A percentile compares a stretch with the other conserved stretches of the same genome.
Conservation (phyloP, 2,888 invertebrate species). For the Ochropleura leucogaster region DNA sequence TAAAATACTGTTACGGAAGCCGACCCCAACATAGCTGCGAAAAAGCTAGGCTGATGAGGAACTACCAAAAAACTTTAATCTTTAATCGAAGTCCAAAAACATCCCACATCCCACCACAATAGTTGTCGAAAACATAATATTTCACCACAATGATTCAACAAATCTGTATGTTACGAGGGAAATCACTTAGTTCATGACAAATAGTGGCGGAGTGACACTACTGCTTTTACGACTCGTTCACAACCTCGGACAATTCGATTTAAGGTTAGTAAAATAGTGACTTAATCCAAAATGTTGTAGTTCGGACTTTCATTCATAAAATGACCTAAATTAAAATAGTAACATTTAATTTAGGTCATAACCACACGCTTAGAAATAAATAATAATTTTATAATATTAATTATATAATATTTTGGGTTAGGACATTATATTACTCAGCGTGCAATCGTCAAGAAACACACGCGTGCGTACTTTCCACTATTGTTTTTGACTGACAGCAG, state of each 20-base stretch:
- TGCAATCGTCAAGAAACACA: not conserved
- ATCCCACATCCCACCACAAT: not conserved
- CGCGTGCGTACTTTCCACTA: not conserved
- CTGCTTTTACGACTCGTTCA: slow-evolving; percentile 75
- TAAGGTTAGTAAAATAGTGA: too few relatives aligned
- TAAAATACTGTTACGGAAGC: too few relatives aligned
- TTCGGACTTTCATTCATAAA: too few relatives aligned
- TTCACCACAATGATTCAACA: slow-evolving; percentile 82
- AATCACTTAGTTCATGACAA: slow-evolving; percentile 90
- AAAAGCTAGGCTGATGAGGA: too few relatives aligned
- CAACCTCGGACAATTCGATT: not conserved
- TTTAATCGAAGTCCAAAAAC: not conserved
- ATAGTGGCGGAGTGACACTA: slow-evolving; percentile 85
- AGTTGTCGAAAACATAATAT: slow-evolving; percentile 48
- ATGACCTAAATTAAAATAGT: too few relatives aligned
- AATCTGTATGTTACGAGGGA: slow-evolving; percentile 80
- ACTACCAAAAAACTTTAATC: not conserved
- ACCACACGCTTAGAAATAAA: too few relatives aligned
- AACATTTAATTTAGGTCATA: too few relatives aligned
- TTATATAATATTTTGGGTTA: too few relatives aligned
- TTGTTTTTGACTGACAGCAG: not conserved
- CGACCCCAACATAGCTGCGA: too few relatives aligned
- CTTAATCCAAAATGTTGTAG: too few relatives aligned
- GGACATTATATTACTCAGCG: too few relatives aligned
- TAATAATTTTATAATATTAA: too few relatives aligned